Conservation (phyloP, 2,888 invertebrate genomes). For the Euplexia lucipara region DNA sequence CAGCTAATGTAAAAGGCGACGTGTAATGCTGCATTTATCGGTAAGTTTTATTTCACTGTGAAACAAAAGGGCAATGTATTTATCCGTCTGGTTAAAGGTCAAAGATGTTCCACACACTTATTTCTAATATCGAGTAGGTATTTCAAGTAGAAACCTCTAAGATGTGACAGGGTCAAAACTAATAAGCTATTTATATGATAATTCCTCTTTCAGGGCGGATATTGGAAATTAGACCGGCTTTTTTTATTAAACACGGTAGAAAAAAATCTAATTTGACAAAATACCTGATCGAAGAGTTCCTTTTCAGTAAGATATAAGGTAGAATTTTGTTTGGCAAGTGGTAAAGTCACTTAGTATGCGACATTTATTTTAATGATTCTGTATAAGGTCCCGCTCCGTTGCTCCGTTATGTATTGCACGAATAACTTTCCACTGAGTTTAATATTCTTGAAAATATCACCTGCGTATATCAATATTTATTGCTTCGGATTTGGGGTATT, state of each 20-base stretch:
- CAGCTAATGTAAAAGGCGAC: no score
- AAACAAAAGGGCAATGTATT: conserved; percentile 6
- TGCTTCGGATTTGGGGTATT: conserved; percentile 5
- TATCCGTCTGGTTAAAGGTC: conserved; percentile 7
- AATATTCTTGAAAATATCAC: conserved; percentile 59
- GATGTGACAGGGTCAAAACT: conserved; percentile 49
- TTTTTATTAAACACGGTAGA: conserved; percentile 58
- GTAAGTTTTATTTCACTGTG: neutral
- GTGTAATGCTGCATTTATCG: neutral
- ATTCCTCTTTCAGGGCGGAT: conserved; percentile 61
- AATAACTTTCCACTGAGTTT: conserved; percentile 54
- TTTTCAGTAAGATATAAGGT: conserved; percentile 31
- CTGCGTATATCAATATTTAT: conserved; percentile 53
- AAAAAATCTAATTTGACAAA: conserved; percentile 47
- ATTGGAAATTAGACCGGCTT: conserved; percentile 61
- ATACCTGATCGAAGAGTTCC: conserved; percentile 22
- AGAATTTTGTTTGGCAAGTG: conserved; percentile 27
- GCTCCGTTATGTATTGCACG: conserved; percentile 51
- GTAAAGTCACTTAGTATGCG: conserved; percentile 49
- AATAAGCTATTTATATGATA: conserved; percentile 69
- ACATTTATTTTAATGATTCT: conserved; percentile 64
- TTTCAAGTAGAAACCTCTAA: conserved; percentile 24
- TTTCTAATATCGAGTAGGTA: conserved; percentile 13
- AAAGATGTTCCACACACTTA: conserved; percentile 23
- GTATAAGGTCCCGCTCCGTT: conserved; percentile 47